Evolutionary conservation across 2,113 vertebrate genomes (phyloP), one percentile per base, ranked within the genome.

Genomic region (Nesospiza acunhae): DNA sequence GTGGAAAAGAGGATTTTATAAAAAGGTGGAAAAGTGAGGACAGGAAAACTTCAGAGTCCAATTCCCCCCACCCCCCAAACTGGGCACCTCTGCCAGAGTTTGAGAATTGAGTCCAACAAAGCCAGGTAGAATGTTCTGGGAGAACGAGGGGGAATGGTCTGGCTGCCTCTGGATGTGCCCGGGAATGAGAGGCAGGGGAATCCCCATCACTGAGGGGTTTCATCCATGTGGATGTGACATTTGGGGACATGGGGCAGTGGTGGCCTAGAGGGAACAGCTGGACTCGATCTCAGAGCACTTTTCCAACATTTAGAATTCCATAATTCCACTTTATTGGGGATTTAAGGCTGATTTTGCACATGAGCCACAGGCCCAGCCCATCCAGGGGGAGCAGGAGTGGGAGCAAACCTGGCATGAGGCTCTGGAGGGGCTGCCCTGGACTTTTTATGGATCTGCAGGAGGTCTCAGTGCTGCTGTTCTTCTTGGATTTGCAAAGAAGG

Each of bases 71-170:
- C 1, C 9, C 59, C 21, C 58, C 15, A 14, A 5, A 37, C 0
- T 11, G 26, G 26, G 30, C 35, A 72, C 44, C 49, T 46, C 2
- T 15, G 4, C 11, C 46, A 35, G 31, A 53, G 31, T 12, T 30
- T 46, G 55, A 26, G 69, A 72, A 31, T 0, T 5, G 27, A 8
- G n/a, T 12, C 55, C 42, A 41, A 41, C 46, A 23, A 33, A 35
- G 12, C 11, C 13, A 42, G 20, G 42, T 55, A 8, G 5, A 1
- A 3, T 15, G 27, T 33, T 9, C 39, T 0, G 0, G 35, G 46
- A 39, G 23, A 19, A 31, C 2, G 35, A 26, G 33, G 15, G 15
- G 30, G 8, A 14, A 27, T 7, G 8, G 9, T 27, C 49, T 4
- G 47, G 35, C 26, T 81, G 19, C 28, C 20, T 77, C 4, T 13